Evolutionary conservation across 1,140 invertebrate species (phyloP).

Genomic region (Leptestheria dahalacensis): DNA sequence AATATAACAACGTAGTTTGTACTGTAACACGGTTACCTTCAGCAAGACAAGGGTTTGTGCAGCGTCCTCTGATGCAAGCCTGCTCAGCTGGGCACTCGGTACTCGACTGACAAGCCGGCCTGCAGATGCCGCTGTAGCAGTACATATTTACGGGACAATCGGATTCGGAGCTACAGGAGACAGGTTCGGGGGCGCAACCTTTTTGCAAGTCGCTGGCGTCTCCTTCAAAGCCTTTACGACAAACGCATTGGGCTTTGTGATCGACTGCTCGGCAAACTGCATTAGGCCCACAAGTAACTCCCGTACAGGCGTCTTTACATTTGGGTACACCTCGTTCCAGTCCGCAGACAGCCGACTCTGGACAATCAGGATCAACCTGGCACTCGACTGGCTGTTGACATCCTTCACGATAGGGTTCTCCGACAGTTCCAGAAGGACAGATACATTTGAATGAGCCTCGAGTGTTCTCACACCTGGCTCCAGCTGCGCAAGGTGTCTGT

Average conservation of each 20-base stretch:
- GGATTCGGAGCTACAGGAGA: constrained; percentile 45
- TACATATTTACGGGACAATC: constrained; percentile 64
- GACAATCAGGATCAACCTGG: constrained; percentile 56
- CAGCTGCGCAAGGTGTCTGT: constrained; percentile 59
- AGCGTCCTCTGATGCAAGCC: constrained; percentile 65
- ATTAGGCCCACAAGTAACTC: constrained; percentile 56
- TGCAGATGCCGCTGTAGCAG: constrained; percentile 63
- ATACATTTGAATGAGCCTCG: constrained; percentile 63
- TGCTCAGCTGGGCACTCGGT: constrained; percentile 62
- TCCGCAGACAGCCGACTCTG: constrained; percentile 52
- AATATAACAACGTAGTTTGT: no score
- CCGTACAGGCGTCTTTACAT: constrained; percentile 60
- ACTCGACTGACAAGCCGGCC: constrained; percentile 59
- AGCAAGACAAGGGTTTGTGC: constrained; percentile 58
- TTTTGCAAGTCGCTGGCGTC: constrained; percentile 46
- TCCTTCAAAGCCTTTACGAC: constrained; percentile 56
- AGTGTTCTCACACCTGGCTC: constrained; percentile 64
- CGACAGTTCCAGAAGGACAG: constrained; percentile 58
- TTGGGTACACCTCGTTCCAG: constrained; percentile 49
- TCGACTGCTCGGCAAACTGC: constrained; percentile 58
- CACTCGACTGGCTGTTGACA: constrained; percentile 64
- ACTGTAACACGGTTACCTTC: constrained; percentile 15
- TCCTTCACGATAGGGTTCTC: constrained; percentile 63
- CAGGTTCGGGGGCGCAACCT: constrained; percentile 60
- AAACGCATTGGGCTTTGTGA: constrained; percentile 58